A percentile compares a stretch with the other conserved stretches of the same genome.
Conservation (phyloP, 2,888 invertebrate genomes). For the Caprella mutica region DNA sequence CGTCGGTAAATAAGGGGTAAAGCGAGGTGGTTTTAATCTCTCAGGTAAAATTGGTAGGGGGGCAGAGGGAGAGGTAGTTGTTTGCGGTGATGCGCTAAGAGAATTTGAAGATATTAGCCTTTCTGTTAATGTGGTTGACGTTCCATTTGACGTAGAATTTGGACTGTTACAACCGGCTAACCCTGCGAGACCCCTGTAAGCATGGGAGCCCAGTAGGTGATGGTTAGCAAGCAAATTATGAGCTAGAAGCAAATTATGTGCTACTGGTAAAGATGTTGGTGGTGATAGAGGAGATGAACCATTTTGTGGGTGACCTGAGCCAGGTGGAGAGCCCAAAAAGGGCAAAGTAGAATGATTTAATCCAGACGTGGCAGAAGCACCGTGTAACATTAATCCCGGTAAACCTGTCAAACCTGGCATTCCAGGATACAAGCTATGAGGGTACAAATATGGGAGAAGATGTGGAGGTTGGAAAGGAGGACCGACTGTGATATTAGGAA, state of each 20-base stretch:
- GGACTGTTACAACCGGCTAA: constrained; percentile 43
- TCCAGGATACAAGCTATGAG: constrained; percentile 69
- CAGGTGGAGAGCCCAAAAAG: constrained; percentile 21
- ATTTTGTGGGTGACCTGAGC: constrained; percentile 26
- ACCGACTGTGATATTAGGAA: constrained; percentile 86
- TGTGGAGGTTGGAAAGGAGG: constrained; percentile 83
- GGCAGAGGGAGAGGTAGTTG: constrained; percentile 27
- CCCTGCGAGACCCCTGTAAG: constrained; percentile 47
- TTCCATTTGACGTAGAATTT: constrained; percentile 13
- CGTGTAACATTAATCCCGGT: constrained; percentile 38
- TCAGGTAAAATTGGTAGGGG: constrained; percentile 30
- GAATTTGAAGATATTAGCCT: constrained; percentile 13
- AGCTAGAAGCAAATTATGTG: constrained; percentile 69
- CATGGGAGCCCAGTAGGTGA: constrained; percentile 55
- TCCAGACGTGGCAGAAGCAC: constrained; percentile 27
- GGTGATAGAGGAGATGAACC: constrained; percentile 26
- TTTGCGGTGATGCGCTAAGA: constrained; percentile 29
- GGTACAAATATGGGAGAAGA: constrained; percentile 82
- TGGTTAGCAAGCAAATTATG: constrained; percentile 52
- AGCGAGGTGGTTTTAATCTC: constrained; percentile 33
- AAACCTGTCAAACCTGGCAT: constrained; percentile 29
- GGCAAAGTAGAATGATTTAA: constrained; percentile 23
- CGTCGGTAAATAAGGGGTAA: constrained; percentile 34
- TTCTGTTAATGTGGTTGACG: constrained; percentile 5
- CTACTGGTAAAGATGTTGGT: constrained; percentile 40